Conservation (phyloP, 2,797 vertebrate species). For the Calcarius lapponicus region DNA sequence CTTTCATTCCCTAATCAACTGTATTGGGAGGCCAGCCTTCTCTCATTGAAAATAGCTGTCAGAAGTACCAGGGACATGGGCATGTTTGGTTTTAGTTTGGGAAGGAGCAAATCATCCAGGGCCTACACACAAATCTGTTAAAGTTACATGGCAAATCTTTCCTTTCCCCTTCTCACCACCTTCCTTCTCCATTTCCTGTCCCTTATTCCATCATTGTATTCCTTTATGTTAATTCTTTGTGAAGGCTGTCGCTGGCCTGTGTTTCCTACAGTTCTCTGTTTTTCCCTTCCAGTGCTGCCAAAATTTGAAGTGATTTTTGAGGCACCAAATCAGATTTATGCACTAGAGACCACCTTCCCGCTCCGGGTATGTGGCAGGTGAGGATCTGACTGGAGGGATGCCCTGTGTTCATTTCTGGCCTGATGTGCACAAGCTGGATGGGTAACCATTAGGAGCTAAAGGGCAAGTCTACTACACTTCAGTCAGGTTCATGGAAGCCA, state of each 20-base stretch:
- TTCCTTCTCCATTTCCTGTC: neutral
- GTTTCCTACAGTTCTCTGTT: neutral
- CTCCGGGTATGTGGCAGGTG: conserved; percentile 84
- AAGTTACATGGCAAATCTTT: neutral
- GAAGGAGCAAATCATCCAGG: neutral
- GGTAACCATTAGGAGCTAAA: neutral
- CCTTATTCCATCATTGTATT: neutral
- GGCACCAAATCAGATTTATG: conserved; percentile 70
- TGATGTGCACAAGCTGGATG: neutral
- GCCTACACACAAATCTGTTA: neutral
- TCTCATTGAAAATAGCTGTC: neutral
- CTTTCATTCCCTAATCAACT: neutral
- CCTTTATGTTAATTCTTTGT: neutral
- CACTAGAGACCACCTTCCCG: conserved; percentile 63
- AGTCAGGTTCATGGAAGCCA: neutral
- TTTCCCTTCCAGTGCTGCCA: conserved; percentile 75
- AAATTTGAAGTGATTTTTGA: conserved; percentile 81
- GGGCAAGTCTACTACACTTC: neutral
- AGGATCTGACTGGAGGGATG: conserved; percentile 18
- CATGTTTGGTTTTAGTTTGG: neutral
- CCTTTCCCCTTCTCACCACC: neutral
- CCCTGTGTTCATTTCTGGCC: neutral
- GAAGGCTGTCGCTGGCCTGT: neutral
- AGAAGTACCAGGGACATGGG: neutral
- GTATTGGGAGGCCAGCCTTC: neutral